These are phyloP conservation scores for Polyergus mexicanus DNA, from an alignment of 1,140 invertebrate genomes.

Conservation along the genomic window DNA sequence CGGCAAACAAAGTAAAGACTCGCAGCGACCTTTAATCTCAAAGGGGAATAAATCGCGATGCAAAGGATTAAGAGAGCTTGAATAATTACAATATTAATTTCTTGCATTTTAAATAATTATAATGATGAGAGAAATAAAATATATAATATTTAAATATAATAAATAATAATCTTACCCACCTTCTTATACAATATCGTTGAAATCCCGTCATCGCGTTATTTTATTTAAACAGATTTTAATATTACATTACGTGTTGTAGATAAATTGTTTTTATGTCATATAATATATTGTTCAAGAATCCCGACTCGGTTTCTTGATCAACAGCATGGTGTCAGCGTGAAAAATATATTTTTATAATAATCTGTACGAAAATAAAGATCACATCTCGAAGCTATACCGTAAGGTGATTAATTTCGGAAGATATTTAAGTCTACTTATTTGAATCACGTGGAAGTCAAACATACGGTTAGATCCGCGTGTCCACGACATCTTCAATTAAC, in stretches of 20 bases:
- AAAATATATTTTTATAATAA: slow-evolving; percentile 1
- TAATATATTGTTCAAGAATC: slow-evolving; percentile 29
- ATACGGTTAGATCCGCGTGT: not conserved
- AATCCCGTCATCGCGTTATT: slow-evolving; percentile 7
- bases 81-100: not conserved
- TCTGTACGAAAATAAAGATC: not conserved
- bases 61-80: not conserved
- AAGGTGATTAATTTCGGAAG: not conserved
- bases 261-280: slow-evolving; percentile 31
- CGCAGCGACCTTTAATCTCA: slow-evolving; percentile 20
- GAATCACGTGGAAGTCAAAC: not conserved
- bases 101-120: not conserved
- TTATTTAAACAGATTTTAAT: slow-evolving; percentile 11
- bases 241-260: not conserved
- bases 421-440: not conserved
- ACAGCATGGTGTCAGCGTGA: not conserved
- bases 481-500: not conserved
- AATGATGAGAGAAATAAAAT: not conserved
- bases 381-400: not conserved
- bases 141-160: not conserved
- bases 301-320: slow-evolving; percentile 11
- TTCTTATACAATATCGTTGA: slow-evolving; percentile 13
- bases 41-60: not conserved
- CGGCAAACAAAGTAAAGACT: not conserved
- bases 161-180: not conserved